Base-by-base conservation (phyloP, 2,797 vertebrate genomes). In the Brachyalestes nurse region DNA sequence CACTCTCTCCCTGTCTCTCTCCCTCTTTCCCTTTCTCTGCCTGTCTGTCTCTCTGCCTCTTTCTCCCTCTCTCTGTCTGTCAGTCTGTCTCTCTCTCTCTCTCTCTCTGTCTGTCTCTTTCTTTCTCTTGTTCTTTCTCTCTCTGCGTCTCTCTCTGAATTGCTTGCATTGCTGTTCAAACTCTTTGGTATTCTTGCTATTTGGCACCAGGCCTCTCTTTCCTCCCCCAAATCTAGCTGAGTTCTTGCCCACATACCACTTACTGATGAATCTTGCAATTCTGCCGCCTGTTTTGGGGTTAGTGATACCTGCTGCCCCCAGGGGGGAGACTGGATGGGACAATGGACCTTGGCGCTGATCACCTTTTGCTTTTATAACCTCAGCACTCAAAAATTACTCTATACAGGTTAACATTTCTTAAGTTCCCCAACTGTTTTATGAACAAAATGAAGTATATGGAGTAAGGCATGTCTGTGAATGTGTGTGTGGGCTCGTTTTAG, bases 241-340 rank as follows among this genome's bases (percentile, higher is more conserved):
- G n/a, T 75, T 78, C 62, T 76, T 72, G 19, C 14, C 21, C 34
- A 65, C 87, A 82, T 86, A 85, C 77, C 75, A 77, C 10, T 21
- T 47, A n/a, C 45, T 84, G 80, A 75, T 77, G 61, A 86, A 83
- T 82, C 73, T 83, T 72, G 40, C 61, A 82, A 86, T 85, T 84
- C 82, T 73, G 47, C 28, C 66, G 49, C 12, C 57, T 82, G 53
- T 53, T 40, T 23, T 49, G 72, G 66, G 57, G 65, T 74, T 75
- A 51, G 34, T 2, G 81, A 75, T 51, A 57, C 47, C 40, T 70
- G 47, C 42, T 75, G 70, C 42, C 77, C 77, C 12, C 47, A 8
- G 2, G 12, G 47, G 12, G 47, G 42, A 1, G 7, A 42, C 45
- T 47, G 45, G 45, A 42, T 60, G 47, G 72, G 55, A 71, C 79